Conservation (phyloP, 2,888 invertebrate species). For the Diplolepis rosae region DNA sequence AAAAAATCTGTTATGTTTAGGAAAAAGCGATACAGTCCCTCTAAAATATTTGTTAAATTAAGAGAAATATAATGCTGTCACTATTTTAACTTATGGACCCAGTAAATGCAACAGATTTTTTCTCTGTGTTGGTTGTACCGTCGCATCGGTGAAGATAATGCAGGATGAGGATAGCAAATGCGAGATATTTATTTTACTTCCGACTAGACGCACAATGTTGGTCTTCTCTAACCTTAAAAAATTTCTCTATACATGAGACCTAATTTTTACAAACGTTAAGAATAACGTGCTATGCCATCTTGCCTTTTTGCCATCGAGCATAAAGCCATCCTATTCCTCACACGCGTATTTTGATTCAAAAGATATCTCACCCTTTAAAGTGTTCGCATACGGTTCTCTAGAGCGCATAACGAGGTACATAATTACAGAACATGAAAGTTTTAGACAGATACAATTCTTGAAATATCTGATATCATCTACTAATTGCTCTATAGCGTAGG, state of each 20-base stretch:
- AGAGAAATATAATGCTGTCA: too few species aligned
- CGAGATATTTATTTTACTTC: conserved; percentile 4
- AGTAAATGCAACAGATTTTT: too few species aligned
- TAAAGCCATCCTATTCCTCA: neutral
- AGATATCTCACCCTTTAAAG: conserved; percentile 17
- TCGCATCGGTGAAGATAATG: neutral
- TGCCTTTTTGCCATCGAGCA: neutral
- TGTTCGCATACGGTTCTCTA: conserved; percentile 9
- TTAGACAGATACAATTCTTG: neutral
- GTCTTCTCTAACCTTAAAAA: neutral
- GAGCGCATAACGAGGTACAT: conserved; percentile 9
- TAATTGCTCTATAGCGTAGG: conserved; percentile 2
- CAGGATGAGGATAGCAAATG: neutral
- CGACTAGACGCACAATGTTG: neutral
- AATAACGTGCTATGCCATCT: neutral
- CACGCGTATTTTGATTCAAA: conserved; percentile 5
- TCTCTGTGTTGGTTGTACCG: too few species aligned
- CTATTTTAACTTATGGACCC: too few species aligned
- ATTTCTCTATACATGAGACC: neutral
- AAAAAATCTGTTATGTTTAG: too few species aligned
- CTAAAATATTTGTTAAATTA: too few species aligned
- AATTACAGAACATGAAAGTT: conserved; percentile 23
- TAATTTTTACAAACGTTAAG: neutral
- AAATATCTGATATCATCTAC: conserved; percentile 8
- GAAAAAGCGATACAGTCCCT: too few species aligned